Evolutionary conservation across 2,888 invertebrate species (phyloP).

Genomic region (Crossocerus cetratus): DNA sequence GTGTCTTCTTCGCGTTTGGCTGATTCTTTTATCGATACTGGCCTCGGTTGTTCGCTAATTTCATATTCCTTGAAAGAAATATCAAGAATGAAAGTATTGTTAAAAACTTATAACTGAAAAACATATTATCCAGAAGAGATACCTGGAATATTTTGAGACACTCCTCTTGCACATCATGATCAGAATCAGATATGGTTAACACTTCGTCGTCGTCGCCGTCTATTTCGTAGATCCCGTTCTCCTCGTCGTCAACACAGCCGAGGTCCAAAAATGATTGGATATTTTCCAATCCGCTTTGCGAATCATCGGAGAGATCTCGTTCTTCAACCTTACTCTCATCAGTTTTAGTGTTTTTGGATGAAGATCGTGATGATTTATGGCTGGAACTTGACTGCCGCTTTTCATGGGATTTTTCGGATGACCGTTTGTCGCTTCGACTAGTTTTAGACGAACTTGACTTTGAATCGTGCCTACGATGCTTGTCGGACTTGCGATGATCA

Average conservation of each 20-base stretch:
- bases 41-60: slow-evolving; percentile 68
- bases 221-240: slow-evolving; percentile 2
- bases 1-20: slow-evolving; percentile 57
- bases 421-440: slow-evolving; percentile 65
- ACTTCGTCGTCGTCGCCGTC: slow-evolving; percentile 71
- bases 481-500: slow-evolving; percentile 57
- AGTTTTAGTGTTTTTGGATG: neutral
- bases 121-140: slow-evolving; percentile 30
- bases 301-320: slow-evolving; percentile 54
- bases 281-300: slow-evolving; percentile 54
- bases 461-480: slow-evolving; percentile 61
- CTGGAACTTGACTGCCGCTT: slow-evolving; percentile 59
- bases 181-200: slow-evolving; percentile 79
- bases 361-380: slow-evolving; percentile 54
- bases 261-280: slow-evolving; percentile 35
- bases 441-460: slow-evolving; percentile 64
- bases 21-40: slow-evolving; percentile 53
- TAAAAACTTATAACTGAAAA: neutral
- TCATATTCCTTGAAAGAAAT: slow-evolving; percentile 69
- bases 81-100: slow-evolving; percentile 8
- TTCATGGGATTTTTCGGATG: slow-evolving; percentile 48
- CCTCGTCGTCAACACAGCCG: slow-evolving; percentile 33
- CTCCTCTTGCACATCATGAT: slow-evolving; percentile 87
- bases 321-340: slow-evolving; percentile 59
- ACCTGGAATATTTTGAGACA: slow-evolving; percentile 93